Conservation (phyloP, 2,888 invertebrate species). For the Kuschelorhynchus macadamiae region DNA sequence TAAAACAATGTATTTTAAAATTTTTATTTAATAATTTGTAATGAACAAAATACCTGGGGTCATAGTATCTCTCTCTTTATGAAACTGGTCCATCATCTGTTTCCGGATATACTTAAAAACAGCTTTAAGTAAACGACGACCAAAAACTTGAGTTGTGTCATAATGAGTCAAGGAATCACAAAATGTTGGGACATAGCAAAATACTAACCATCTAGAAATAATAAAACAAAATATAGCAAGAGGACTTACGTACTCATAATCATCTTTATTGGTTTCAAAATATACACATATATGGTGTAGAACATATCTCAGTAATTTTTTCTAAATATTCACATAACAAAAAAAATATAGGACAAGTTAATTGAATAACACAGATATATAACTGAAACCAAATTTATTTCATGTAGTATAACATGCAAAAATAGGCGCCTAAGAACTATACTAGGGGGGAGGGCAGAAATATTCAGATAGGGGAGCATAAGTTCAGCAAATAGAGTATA, state of each 20-base stretch:
- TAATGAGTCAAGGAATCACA: slow-evolving; percentile 93
- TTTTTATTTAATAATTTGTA: no score
- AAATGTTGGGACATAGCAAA: slow-evolving; percentile 95
- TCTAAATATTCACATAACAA: no score
- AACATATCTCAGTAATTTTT: slow-evolving; percentile 93
- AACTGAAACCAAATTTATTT: no score
- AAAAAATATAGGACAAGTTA: no score
- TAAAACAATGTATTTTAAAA: no score
- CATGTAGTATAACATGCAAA: no score
- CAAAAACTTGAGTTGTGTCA: slow-evolving; percentile 93
- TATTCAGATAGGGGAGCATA: no score
- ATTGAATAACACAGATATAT: no score
- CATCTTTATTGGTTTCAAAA: slow-evolving; percentile 66
- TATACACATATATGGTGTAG: slow-evolving; percentile 81
- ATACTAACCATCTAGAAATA: slow-evolving; percentile 86
- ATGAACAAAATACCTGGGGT: slow-evolving; percentile 73
- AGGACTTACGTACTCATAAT: slow-evolving; percentile 45
- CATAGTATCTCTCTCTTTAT: slow-evolving; percentile 90
- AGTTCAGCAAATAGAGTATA: no score
- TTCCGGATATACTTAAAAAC: slow-evolving; percentile 85
- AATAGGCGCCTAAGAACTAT: no score
- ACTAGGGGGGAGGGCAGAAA: no score
- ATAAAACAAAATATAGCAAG: no score
- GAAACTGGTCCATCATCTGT: slow-evolving; percentile 92
- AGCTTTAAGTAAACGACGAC: slow-evolving; percentile 86